Conservation (phyloP, 2,888 invertebrate species). For the Lasioglossum malachurum region DNA sequence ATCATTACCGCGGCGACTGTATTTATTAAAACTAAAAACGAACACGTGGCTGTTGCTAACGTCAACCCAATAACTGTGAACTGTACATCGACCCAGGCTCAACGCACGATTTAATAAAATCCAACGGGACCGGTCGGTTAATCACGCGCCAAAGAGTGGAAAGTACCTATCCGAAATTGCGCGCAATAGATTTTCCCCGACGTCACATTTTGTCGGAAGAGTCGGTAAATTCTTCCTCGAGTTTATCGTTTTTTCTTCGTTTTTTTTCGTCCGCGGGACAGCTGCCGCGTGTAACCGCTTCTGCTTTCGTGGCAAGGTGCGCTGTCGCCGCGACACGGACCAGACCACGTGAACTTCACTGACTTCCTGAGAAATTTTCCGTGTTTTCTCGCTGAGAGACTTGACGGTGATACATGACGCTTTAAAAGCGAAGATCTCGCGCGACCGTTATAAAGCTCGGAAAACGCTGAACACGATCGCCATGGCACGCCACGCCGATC, state of each 20-base stretch:
- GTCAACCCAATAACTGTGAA: neutral
- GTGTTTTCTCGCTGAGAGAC: neutral
- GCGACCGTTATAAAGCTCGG: neutral
- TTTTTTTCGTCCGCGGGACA: conserved; percentile 2
- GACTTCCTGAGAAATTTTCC: conserved; percentile 25
- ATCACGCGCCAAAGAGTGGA: neutral
- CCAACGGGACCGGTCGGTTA: neutral
- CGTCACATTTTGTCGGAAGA: neutral
- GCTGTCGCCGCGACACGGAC: conserved; percentile 3
- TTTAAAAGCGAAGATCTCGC: conserved; percentile 3
- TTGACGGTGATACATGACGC: conserved; percentile 20
- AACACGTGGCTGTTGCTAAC: no score
- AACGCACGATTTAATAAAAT: neutral
- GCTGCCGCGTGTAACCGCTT: conserved; percentile 18
- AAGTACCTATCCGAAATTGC: neutral
- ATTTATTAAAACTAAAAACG: no score
- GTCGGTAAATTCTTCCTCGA: conserved; percentile 15
- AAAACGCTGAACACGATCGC: conserved; percentile 8
- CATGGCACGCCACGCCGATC: neutral
- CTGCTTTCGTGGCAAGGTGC: conserved; percentile 10
- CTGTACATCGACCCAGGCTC: neutral
- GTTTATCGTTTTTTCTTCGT: neutral
- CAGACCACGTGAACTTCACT: conserved; percentile 14
- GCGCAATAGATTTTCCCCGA: conserved; percentile 13
- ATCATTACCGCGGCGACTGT: no score